phyloP scores from a whole-genome alignment of 2,113 vertebrate species.

The Cinclus cinclus region DNA sequence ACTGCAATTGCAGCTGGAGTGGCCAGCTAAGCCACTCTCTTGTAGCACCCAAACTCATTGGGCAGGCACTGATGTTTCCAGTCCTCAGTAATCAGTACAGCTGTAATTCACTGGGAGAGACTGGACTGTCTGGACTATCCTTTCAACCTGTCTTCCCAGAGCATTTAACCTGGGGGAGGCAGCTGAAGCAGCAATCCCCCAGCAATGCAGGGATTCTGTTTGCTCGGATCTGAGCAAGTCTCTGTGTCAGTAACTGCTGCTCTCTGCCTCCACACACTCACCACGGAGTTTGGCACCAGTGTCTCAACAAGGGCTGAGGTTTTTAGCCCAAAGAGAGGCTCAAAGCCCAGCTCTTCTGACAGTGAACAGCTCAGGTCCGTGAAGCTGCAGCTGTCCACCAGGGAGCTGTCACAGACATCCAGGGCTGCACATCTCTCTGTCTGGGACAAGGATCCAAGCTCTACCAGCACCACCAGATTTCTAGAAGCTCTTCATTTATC shows the following conservation, averaged over 20 bases:
- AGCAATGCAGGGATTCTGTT: neutral
- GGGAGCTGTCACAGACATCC: neutral
- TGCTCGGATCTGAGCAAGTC: neutral
- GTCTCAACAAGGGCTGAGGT: neutral
- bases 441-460: neutral
- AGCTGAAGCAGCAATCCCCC: neutral
- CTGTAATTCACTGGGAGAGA: too few relatives aligned
- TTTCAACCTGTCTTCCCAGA: too few relatives aligned
- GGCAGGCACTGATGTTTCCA: too few relatives aligned
- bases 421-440: neutral
- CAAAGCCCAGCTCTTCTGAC: neutral
- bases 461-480: neutral
- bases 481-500: neutral
- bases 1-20: too few relatives aligned
- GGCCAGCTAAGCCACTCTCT: too few relatives aligned
- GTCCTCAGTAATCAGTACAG: too few relatives aligned
- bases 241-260: rapidly evolving
- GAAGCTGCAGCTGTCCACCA: neutral
- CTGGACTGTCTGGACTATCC: too few relatives aligned
- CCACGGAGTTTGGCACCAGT: neutral
- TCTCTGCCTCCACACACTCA: neutral
- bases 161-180: too few relatives aligned
- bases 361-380: neutral
- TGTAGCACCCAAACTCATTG: too few relatives aligned
- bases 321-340: neutral